These are phyloP conservation scores for Patella depressa DNA, from an alignment of 2,888 invertebrate genomes.

Conservation along the genomic window DNA sequence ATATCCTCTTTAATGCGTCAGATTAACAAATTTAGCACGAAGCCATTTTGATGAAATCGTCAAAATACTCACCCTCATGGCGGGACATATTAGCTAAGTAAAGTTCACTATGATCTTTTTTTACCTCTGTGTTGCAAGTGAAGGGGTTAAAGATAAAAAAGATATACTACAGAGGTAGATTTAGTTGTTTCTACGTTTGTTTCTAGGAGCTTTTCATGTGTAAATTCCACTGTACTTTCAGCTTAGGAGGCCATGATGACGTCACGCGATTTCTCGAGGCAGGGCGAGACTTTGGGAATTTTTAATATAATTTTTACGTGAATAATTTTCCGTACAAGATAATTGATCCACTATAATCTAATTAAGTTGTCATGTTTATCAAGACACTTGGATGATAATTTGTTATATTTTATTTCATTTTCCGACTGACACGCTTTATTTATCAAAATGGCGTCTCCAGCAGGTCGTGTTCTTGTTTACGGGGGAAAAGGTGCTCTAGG, in stretches of 20 bases:
- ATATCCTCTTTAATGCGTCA: conserved; percentile 10
- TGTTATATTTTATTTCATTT: neutral
- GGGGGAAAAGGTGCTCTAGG: conserved; percentile 97
- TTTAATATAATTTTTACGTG: no score
- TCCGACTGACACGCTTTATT: neutral
- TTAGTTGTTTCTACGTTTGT: neutral
- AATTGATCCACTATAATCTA: neutral
- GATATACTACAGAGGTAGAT: neutral
- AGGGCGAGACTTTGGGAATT: no score
- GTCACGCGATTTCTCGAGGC: conserved; percentile 62
- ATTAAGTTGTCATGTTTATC: neutral
- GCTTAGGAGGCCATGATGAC: conserved; percentile 63
- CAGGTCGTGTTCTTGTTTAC: conserved; percentile 82
- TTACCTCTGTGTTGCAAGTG: no score
- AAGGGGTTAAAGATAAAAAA: neutral
- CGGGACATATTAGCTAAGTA: conserved; percentile 82
- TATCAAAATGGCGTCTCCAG: conserved; percentile 34
- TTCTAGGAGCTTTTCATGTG: neutral
- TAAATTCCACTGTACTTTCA: conserved; percentile 38
- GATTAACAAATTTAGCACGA: conserved; percentile 21
- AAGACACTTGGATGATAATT: neutral
- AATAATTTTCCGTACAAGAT: no score
- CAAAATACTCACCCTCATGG: conserved; percentile 79
- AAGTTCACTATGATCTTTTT: neutral
- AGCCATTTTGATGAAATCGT: conserved; percentile 43